Base-by-base conservation (phyloP, 2,888 invertebrate species). In the Hedychridium roseum region DNA sequence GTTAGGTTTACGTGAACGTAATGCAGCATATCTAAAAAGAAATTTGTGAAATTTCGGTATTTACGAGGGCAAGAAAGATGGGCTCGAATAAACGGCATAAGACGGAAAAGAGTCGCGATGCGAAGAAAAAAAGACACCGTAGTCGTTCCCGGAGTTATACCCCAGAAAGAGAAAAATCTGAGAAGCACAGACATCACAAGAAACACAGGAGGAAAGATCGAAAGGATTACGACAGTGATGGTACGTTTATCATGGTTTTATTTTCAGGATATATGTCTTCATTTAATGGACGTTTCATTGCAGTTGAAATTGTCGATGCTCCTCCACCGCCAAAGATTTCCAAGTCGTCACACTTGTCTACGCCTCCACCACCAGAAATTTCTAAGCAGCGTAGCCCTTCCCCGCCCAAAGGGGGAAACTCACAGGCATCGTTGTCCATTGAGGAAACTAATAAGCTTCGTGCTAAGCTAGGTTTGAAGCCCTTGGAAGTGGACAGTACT, bases 381-480 rank as follows among this genome's bases (percentile, higher is more conserved):
- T 70, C 71, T 0, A 53, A 58, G 35, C 65, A 58, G 26, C 64
- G 54, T 2, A 64, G 61, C 18, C 64, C 65, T 1, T 64, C 64
- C 0, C 70, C 72, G 0, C 18, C 3, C 27, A 74, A 78, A 17
- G 80, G 70, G 55, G 79, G 71, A 32, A 73, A 73, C 38, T 80
- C 78, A 37, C 80, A 73, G 72, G 85, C 79, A 68, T 87, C 84
- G 66, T 80, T 94, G 12, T 92, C 93, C 1, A 84, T 94, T 36
- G 88, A 89, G 41, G 93, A 92, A 66, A 93, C 92, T 3, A 97
- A 97, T 80, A 90, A 89, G 60, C 80, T 99, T 7, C 84, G 98
- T 68, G 92, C 92, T 1, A 95, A 96, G 76, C 84, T 99, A 16
- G 98, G 98, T 0, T 82, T 98, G 23, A 96, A 95, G 73, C 98